Percentiles rank a stretch among this genome's conserved stretches.
Conservation (phyloP, 2,797 vertebrate genomes). For the Sebastes oblongus region DNA sequence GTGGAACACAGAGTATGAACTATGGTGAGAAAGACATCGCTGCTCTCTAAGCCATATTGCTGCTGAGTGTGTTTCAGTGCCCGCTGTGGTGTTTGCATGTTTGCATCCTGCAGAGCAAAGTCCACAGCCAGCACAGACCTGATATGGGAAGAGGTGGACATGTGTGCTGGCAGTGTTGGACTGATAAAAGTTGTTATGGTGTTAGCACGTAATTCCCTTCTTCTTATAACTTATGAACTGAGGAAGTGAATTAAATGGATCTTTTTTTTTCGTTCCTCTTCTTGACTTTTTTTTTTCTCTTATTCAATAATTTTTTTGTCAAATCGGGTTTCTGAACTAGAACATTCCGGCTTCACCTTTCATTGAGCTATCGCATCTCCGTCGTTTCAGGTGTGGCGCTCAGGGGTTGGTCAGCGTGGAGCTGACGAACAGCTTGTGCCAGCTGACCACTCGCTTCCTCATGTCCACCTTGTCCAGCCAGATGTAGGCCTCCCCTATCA, state of each 20-base stretch:
- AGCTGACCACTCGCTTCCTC: conserved; percentile 97
- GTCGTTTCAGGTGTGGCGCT: conserved; percentile 11
- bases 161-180: conserved; percentile 75
- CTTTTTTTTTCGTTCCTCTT: background rate
- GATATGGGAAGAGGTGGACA: conserved; percentile 40
- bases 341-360: conserved; percentile 29
- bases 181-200: conserved; percentile 64
- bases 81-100: conserved; percentile 41
- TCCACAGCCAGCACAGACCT: conserved; percentile 35
- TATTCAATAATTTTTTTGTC: background rate
- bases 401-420: conserved; percentile 89
- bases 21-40: conserved; percentile 27
- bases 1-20: conserved; percentile 6
- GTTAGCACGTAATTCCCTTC: conserved; percentile 40
- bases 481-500: conserved; percentile 98
- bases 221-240: conserved; percentile 17
- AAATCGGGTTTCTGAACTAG: background rate
- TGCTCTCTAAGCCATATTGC: conserved; percentile 50
- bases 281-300: background rate
- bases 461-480: conserved; percentile 99
- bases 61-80: conserved; percentile 33
- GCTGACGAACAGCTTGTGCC: conserved; percentile 96
- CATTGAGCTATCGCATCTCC: background rate
- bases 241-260: conserved; percentile 31
- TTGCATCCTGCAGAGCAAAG: conserved; percentile 45